A percentile compares a stretch with the other conserved stretches of the same genome.
Evolutionary conservation across 2,888 invertebrate genomes (phyloP).

Genomic region (Zaprionus lineosus): DNA sequence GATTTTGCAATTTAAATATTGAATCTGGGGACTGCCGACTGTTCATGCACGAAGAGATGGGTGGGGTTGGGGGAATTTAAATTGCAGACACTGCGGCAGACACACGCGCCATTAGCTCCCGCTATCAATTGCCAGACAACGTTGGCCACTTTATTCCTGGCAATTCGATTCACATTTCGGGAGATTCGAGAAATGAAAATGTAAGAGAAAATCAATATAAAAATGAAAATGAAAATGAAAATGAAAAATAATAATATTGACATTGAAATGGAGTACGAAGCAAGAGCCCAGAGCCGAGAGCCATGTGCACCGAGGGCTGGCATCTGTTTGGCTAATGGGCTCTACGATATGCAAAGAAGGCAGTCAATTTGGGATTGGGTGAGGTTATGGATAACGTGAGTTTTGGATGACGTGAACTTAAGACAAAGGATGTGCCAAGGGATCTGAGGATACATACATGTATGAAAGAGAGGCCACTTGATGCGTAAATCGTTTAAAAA

Average conservation of each 20-base stretch:
- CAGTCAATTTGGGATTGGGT: slow-evolving; percentile 34
- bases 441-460: background rate
- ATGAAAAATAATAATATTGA: slow-evolving; percentile 56
- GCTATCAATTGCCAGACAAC: slow-evolving; percentile 64
- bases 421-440: slow-evolving; percentile 9
- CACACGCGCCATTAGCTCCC: slow-evolving; percentile 51
- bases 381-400: slow-evolving; percentile 56
- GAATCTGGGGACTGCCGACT: too few species aligned
- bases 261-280: slow-evolving; percentile 63
- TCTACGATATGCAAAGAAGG: slow-evolving; percentile 54
- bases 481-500: slow-evolving; percentile 67
- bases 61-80: background rate
- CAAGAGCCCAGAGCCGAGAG: slow-evolving; percentile 23
- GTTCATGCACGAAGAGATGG: too few species aligned
- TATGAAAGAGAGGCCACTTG: slow-evolving; percentile 56
- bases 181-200: slow-evolving; percentile 35
- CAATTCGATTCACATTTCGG: slow-evolving; percentile 36
- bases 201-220: too few species aligned
- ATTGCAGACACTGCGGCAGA: slow-evolving; percentile 55
- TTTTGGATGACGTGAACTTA: slow-evolving; percentile 18
- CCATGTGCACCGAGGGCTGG: slow-evolving; percentile 55
- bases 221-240: slow-evolving; percentile 26
- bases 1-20: slow-evolving; percentile 22
- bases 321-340: slow-evolving; percentile 50
- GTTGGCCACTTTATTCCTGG: slow-evolving; percentile 34